These are phyloP conservation scores for Cossypha caffra DNA, from an alignment of 2,797 vertebrate species.

Conservation along the genomic window DNA sequence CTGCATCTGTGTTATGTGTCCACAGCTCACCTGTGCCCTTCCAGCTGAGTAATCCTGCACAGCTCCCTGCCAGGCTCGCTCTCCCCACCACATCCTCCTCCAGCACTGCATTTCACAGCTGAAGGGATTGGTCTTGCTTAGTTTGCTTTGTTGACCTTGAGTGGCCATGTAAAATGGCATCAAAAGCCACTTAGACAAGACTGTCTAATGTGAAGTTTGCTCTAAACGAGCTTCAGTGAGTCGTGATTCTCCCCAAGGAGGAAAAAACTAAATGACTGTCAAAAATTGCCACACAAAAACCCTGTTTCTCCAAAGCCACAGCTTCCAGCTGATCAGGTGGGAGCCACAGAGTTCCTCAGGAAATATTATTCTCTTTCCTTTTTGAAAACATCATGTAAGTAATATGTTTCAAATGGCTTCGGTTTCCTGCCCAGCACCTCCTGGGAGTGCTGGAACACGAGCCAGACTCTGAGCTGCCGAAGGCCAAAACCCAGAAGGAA, in stretches of 20 bases:
- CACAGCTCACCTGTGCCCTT: slow-evolving; percentile 35
- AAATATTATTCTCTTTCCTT: slow-evolving; percentile 10
- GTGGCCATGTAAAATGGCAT: slow-evolving; percentile 45
- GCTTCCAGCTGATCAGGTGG: slow-evolving; percentile 33
- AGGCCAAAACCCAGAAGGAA: slow-evolving; percentile 20
- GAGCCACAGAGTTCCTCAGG: slow-evolving; percentile 11
- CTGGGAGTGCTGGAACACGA: neutral
- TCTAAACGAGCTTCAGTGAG: neutral
- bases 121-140: slow-evolving; percentile 27
- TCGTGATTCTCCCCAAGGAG: neutral
- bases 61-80: neutral
- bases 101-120: slow-evolving; percentile 48
- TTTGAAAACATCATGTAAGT: neutral
- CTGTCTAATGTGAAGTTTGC: neutral
- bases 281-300: neutral
- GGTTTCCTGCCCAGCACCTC: slow-evolving; percentile 8
- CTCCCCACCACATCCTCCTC: neutral
- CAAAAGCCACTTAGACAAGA: slow-evolving; percentile 54
- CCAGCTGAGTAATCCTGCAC: neutral
- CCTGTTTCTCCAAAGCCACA: neutral
- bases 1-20: neutral
- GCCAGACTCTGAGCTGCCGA: neutral
- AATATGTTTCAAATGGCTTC: neutral
- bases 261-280: neutral
- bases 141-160: slow-evolving; percentile 41